These are phyloP conservation scores for Phymanthus crucifer DNA, from an alignment of 92 coral and sea anemone species.

Conservation along the genomic window DNA sequence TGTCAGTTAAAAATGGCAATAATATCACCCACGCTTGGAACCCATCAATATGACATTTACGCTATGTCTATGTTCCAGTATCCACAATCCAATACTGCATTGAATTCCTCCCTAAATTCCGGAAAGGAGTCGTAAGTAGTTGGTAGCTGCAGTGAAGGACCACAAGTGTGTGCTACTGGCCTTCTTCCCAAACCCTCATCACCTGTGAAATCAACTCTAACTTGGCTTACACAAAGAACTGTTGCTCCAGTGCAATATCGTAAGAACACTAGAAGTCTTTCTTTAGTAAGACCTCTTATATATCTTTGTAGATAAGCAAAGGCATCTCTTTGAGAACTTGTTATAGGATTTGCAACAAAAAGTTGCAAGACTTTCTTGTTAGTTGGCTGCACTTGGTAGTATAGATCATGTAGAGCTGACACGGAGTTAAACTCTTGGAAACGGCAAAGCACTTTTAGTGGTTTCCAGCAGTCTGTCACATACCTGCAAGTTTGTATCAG, in stretches of 20 bases:
- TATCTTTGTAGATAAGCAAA: slow-evolving; percentile 32
- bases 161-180: slow-evolving; percentile 56
- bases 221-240: slow-evolving; percentile 32
- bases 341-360: slow-evolving; percentile 34
- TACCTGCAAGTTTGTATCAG: slow-evolving; percentile 46
- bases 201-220: slow-evolving; percentile 26
- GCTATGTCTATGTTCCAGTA: slow-evolving; percentile 9
- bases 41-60: neutral
- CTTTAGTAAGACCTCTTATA: slow-evolving; percentile 46
- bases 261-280: slow-evolving; percentile 28
- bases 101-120: slow-evolving; percentile 49
- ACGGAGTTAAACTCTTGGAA: slow-evolving; percentile 13
- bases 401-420: slow-evolving; percentile 26
- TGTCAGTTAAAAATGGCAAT: no score
- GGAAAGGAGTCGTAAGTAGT: slow-evolving; percentile 45
- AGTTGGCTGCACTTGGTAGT: slow-evolving; percentile 43
- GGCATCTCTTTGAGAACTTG: slow-evolving; percentile 40
- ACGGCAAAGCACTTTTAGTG: neutral
- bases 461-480: slow-evolving; percentile 55
- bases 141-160: slow-evolving; percentile 47
- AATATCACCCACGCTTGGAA: neutral
- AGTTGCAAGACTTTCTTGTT: slow-evolving; percentile 48
- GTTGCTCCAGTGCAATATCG: slow-evolving; percentile 40
- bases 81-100: slow-evolving; percentile 15
- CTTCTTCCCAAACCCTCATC: slow-evolving; percentile 44